A percentile compares a stretch with the other conserved stretches of the same genome.
Evolutionary conservation across 1,140 invertebrate species (phyloP).

Genomic region (Aphis gossypii): DNA sequence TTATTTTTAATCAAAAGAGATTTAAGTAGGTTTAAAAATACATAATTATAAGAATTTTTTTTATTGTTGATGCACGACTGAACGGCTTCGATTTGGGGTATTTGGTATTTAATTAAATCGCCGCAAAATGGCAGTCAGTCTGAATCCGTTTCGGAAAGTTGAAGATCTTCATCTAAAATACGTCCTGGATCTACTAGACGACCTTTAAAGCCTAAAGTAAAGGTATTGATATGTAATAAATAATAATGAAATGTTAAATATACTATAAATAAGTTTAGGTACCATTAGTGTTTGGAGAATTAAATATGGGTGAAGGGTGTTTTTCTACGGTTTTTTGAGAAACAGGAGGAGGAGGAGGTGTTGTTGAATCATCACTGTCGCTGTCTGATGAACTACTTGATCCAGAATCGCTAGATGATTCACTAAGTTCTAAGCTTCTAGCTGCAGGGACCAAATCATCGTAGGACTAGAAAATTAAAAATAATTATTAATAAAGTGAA

Average conservation of each 20-base stretch:
- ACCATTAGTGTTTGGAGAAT: constrained; percentile 60
- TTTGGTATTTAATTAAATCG: constrained; percentile 47
- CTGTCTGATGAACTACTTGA: constrained; percentile 61
- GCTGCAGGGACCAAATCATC: constrained; percentile 47
- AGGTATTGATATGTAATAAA: not conserved
- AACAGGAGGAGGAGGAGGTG: constrained; percentile 46
- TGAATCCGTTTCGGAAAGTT: constrained; percentile 59
- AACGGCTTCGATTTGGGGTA: constrained; percentile 38
- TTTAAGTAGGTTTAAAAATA: constrained; percentile 57
- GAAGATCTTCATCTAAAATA: constrained; percentile 59
- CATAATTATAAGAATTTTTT: constrained; percentile 39
- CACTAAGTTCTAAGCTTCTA: constrained; percentile 54
- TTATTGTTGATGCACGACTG: constrained; percentile 42
- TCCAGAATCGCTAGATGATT: constrained; percentile 54
- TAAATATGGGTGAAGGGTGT: constrained; percentile 33
- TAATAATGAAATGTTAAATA: not conserved
- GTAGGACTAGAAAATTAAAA: constrained; percentile 32
- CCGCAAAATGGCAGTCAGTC: constrained; percentile 50
- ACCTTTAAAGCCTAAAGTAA: constrained; percentile 59
- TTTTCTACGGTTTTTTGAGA: constrained; percentile 52
- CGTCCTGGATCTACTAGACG: constrained; percentile 59
- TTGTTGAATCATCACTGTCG: constrained; percentile 60
- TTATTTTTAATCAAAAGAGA: constrained; percentile 52
- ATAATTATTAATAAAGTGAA: not conserved
- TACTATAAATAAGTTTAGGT: not conserved